These are phyloP conservation scores for Etheostoma spectabile DNA, from an alignment of 2,113 vertebrate species.

Conservation along the genomic window DNA sequence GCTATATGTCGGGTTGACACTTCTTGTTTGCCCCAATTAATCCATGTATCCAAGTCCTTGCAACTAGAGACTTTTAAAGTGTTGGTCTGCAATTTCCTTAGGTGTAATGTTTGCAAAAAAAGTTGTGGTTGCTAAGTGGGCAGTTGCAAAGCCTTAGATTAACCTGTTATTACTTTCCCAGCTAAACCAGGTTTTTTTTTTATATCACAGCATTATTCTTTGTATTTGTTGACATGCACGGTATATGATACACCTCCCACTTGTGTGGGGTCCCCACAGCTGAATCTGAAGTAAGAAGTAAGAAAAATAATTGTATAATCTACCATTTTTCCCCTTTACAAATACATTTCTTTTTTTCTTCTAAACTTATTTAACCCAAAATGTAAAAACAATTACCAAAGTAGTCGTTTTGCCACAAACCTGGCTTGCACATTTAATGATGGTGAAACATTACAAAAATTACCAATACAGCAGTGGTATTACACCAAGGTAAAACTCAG, in stretches of 20 bases:
- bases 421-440: neutral
- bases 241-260: neutral
- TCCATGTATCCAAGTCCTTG: conserved; percentile 19
- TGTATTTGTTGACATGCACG: conserved; percentile 1
- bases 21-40: conserved; percentile 21
- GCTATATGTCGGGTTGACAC: conserved; percentile 11
- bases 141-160: conserved; percentile 18
- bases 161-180: conserved; percentile 19
- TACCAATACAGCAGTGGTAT: neutral
- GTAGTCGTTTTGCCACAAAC: neutral
- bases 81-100: neutral
- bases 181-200: conserved; percentile 4
- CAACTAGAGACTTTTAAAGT: neutral
- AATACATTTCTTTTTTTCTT: neutral
- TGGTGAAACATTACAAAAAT: neutral
- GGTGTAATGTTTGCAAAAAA: conserved; percentile 27
- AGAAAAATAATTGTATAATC: neutral
- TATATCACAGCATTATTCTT: neutral
- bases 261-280: neutral
- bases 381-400: neutral
- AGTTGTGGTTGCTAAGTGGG: neutral
- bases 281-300: neutral
- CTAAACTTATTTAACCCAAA: conserved; percentile 9
- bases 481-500: neutral
- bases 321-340: neutral